Evolutionary conservation across 2,797 vertebrate genomes (phyloP).

Genomic region (Enteromius trimaculatus): DNA sequence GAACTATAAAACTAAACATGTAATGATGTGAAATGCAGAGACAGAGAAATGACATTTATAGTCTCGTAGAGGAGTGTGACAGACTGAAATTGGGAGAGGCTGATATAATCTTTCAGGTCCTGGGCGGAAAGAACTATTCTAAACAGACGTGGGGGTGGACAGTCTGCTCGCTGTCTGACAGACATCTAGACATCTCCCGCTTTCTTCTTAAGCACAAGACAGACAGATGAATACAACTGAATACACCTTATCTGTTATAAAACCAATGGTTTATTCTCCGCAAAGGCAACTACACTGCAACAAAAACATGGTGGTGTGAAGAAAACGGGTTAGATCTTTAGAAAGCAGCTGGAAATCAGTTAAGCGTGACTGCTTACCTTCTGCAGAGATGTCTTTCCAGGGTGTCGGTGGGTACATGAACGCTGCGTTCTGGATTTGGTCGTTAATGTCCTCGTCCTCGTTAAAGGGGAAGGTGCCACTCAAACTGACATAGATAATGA

Average conservation of each 20-base stretch:
- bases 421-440: slow-evolving; percentile 97
- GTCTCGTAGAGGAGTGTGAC: slow-evolving; percentile 30
- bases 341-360: slow-evolving; percentile 8
- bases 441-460: slow-evolving; percentile 97
- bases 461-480: slow-evolving; percentile 98
- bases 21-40: slow-evolving; percentile 7
- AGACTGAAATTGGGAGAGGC: slow-evolving; percentile 47
- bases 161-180: slow-evolving; percentile 45
- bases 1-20: neutral
- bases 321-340: neutral
- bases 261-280: neutral
- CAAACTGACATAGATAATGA: slow-evolving; percentile 95
- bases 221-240: neutral
- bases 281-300: too few relatives aligned
- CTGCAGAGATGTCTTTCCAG: slow-evolving; percentile 95
- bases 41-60: slow-evolving; percentile 36
- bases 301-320: neutral
- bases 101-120: slow-evolving; percentile 46
- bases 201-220: slow-evolving; percentile 16
- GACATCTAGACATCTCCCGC: slow-evolving; percentile 14
- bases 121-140: slow-evolving; percentile 26
- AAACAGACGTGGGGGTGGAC: slow-evolving; percentile 70
- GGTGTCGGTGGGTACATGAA: slow-evolving; percentile 97
- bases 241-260: neutral
- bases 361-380: slow-evolving; percentile 79